Conservation (phyloP, 2,113 vertebrate genomes). For the Phainopepla nitens region DNA sequence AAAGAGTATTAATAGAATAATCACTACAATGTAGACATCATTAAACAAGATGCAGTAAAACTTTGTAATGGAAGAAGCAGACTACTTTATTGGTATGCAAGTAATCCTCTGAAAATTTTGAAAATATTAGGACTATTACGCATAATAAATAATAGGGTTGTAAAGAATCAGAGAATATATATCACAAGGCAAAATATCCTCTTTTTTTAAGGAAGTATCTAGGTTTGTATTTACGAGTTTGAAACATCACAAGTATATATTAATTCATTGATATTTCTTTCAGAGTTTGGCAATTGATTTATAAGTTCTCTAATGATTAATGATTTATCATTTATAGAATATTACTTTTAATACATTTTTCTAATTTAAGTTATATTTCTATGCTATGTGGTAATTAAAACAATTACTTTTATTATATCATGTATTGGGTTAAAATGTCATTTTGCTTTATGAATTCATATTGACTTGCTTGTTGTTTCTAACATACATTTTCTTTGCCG, state of each 20-base stretch:
- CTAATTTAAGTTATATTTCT: not conserved
- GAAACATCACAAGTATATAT: not conserved
- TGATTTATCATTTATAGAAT: not conserved
- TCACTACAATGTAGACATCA: not conserved
- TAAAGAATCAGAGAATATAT: not conserved
- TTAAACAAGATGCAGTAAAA: not conserved
- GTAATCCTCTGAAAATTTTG: not conserved
- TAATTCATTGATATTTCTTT: not conserved
- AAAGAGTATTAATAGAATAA: not conserved
- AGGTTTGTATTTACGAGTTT: not conserved
- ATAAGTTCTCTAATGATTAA: not conserved
- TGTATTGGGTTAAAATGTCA: not conserved
- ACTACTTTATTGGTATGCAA: not conserved
- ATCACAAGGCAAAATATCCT: not conserved
- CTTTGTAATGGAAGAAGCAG: not conserved
- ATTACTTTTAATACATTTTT: not conserved
- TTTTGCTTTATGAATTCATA: not conserved
- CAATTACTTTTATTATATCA: not conserved
- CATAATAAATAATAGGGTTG: not conserved
- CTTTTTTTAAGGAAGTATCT: not conserved
- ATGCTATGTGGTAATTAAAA: not conserved
- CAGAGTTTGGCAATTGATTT: not conserved
- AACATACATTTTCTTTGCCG: not conserved
- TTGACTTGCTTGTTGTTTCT: not conserved
- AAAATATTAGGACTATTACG: not conserved